Evolutionary conservation across 2,888 invertebrate genomes (phyloP).

Genomic region (Acanthosepion pharaonis): DNA sequence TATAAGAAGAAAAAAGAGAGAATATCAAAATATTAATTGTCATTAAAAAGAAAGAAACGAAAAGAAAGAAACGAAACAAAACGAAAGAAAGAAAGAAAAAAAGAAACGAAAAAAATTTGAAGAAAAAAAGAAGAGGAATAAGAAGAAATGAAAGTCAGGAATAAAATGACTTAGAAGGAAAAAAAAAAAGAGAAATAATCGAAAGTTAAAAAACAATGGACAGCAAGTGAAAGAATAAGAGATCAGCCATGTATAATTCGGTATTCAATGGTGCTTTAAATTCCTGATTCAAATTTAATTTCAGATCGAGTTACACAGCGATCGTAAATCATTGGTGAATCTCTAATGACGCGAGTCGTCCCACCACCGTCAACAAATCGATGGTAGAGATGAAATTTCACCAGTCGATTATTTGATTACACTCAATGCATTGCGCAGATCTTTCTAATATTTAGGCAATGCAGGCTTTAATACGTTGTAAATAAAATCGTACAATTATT

Average conservation of each 20-base stretch:
- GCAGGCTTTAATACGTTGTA: not conserved
- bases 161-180: not conserved
- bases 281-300: not conserved
- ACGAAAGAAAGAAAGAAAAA: too few relatives aligned
- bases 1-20: too few relatives aligned
- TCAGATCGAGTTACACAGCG: not conserved
- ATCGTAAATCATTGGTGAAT: not conserved
- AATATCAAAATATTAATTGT: too few relatives aligned
- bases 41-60: too few relatives aligned
- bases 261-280: conserved; percentile 1
- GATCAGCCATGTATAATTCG: not conserved
- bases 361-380: not conserved
- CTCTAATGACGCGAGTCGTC: not conserved
- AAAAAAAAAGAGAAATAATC: not conserved
- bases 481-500: not conserved
- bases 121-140: too few relatives aligned
- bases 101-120: too few relatives aligned
- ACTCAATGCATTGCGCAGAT: not conserved
- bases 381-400: not conserved
- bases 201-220: not conserved
- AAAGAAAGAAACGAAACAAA: too few relatives aligned
- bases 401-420: not conserved
- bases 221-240: not conserved
- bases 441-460: not conserved
- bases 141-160: too few relatives aligned